Evolutionary conservation across 2,888 invertebrate species (phyloP).

Genomic region (Caenorhabditis uteleia): DNA sequence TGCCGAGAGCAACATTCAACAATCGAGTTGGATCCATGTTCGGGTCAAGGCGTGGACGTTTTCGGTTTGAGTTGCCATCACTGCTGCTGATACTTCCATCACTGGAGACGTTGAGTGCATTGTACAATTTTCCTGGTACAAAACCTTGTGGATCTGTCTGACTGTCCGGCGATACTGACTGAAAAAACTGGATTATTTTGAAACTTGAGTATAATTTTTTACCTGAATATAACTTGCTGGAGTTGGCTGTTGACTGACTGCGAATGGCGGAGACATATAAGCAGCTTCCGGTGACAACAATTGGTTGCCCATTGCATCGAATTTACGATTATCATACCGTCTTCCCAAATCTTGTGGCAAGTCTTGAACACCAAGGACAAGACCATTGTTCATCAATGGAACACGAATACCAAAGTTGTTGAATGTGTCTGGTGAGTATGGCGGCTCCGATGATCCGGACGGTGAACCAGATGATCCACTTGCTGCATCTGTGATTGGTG

Average conservation of each 20-base stretch:
- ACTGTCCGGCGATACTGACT: conserved; percentile 30
- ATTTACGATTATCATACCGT: background rate
- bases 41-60: conserved; percentile 31
- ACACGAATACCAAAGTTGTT: conserved; percentile 37
- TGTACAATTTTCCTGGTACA: conserved; percentile 19
- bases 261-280: conserved; percentile 19
- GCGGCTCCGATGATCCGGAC: conserved; percentile 61
- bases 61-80: conserved; percentile 29
- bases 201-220: too few relatives aligned
- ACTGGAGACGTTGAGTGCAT: conserved; percentile 34
- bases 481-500: conserved; percentile 67
- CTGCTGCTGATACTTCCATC: conserved; percentile 49
- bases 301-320: background rate
- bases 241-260: conserved; percentile 30
- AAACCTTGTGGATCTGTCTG: conserved; percentile 19
- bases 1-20: conserved; percentile 14
- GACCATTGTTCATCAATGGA: conserved; percentile 35
- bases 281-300: conserved; percentile 9
- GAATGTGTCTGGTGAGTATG: conserved; percentile 65
- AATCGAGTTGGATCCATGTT: conserved; percentile 22
- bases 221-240: conserved; percentile 21
- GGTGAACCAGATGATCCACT: conserved; percentile 62
- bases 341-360: conserved; percentile 18
- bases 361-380: conserved; percentile 45
- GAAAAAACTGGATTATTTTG: conserved; percentile 1